Evolutionary conservation across 2,113 vertebrate genomes (phyloP), one percentile per base, ranked within the genome.

Genomic region (Etheostoma cragini): DNA sequence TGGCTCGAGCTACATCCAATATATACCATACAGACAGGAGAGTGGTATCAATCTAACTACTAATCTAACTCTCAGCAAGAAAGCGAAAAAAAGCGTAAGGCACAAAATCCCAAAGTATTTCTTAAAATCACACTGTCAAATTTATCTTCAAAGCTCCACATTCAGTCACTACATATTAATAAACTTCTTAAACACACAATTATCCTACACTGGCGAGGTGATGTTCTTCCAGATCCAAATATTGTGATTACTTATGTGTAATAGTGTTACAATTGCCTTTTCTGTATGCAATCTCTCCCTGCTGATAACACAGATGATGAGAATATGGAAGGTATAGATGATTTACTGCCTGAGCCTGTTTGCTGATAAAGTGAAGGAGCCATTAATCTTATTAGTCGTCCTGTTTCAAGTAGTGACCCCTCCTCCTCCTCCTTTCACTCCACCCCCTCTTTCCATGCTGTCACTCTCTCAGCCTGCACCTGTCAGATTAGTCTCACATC

Each of bases 401-500:
- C 86, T 78, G 77, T 87, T 82, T 72, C 17, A 17, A 83, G 63
- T 66, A 16, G 66, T 62, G 80, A 83, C 80, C 86, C 79, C 57
- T 50, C 57, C 78, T 56, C 76, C 68, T 52, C 68, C 54, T 33
- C 78, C 62, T 62, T 35, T 45, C 69, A 68, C 38, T 73, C 68
- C 61, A 68, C 81, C 65, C 82, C 53, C 58, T 82, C 81, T 84
- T 91, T 85, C 88, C 88, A 87, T 89, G 87, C 90, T 89, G 91
- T 91, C 90, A 87, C 87, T 93, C 91, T 89, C 87, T 53, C 80
- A 57, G 88, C 38, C 85, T 92, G 92, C 93, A 92, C 89, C 92
- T 94, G 93, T 94, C 92, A 91, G 91, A 92, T 94, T 93, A 94
- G 88, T 65, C 87, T 83, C 87, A 89, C 74, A 82, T 85, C 89